Conservation (phyloP, 2,888 invertebrate species). For the Eutolmus rufibarbis region DNA sequence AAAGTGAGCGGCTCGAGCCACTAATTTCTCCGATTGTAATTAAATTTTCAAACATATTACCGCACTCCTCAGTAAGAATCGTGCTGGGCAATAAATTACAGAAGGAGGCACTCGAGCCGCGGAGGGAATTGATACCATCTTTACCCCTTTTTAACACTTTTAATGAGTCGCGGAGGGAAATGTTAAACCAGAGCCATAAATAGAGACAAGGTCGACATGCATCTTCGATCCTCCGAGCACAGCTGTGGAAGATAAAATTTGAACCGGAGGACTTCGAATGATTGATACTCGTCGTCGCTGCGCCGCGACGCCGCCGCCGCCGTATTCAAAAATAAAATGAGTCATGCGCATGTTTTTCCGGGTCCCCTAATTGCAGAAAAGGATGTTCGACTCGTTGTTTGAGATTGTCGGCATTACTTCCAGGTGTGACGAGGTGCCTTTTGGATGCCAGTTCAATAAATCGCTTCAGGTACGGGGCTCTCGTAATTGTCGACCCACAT, state of each 20-base stretch:
- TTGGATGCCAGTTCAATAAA: background rate
- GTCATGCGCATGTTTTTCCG: background rate
- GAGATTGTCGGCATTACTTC: background rate
- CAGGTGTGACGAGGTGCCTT: background rate
- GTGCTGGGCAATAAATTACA: background rate
- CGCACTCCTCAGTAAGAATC: background rate
- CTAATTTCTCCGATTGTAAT: background rate
- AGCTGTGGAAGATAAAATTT: conserved; percentile 31
- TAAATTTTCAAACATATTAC: conserved; percentile 6
- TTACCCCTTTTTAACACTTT: conserved; percentile 42
- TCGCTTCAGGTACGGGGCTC: background rate
- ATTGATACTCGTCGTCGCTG: background rate
- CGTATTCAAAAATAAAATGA: background rate
- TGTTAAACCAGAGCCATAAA: conserved; percentile 40
- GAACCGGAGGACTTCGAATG: background rate
- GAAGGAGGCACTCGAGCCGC: background rate
- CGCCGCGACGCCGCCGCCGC: background rate
- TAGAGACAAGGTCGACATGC: conserved; percentile 14
- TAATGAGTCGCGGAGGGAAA: conserved; percentile 39
- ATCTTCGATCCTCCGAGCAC: background rate
- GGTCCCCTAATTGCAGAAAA: background rate
- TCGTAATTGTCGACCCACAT: background rate
- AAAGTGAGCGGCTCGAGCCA: background rate
- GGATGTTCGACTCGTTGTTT: background rate
- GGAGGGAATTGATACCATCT: conserved; percentile 23